phyloP scores from a whole-genome alignment of 1,140 invertebrate genomes.

The Eriocheir sinensis region DNA sequence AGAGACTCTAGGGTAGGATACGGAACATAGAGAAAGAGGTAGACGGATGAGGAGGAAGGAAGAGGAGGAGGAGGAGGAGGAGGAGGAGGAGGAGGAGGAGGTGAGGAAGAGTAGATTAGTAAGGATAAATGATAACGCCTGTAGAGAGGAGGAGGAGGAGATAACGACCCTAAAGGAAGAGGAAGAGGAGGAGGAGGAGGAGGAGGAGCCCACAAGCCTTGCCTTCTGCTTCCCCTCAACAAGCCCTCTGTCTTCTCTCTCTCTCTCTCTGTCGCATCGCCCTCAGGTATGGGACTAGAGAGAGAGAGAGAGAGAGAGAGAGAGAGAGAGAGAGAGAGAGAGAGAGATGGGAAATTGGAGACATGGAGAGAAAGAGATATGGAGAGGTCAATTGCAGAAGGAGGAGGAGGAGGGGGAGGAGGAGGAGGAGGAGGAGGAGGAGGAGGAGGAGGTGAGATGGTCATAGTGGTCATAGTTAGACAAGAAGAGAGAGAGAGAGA shows the following conservation, averaged over 20 bases:
- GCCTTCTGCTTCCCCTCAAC: neutral
- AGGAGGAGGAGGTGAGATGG: neutral
- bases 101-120: too few relatives aligned
- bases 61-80: neutral
- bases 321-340: constrained; percentile 12
- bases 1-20: too few relatives aligned
- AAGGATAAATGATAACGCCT: too few relatives aligned
- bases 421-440: neutral
- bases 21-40: too few relatives aligned
- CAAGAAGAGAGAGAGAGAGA: neutral
- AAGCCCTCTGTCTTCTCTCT: constrained; percentile 26
- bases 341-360: neutral
- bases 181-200: neutral
- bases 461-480: too few relatives aligned
- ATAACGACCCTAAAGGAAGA: neutral
- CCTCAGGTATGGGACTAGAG: neutral
- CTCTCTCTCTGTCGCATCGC: neutral
- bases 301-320: neutral
- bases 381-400: neutral
- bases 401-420: neutral
- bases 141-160: neutral
- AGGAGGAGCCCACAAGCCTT: neutral
- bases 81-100: neutral
- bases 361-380: neutral
- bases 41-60: neutral